Base-by-base conservation (phyloP, 2,888 invertebrate genomes). In the Alcis repandata region DNA sequence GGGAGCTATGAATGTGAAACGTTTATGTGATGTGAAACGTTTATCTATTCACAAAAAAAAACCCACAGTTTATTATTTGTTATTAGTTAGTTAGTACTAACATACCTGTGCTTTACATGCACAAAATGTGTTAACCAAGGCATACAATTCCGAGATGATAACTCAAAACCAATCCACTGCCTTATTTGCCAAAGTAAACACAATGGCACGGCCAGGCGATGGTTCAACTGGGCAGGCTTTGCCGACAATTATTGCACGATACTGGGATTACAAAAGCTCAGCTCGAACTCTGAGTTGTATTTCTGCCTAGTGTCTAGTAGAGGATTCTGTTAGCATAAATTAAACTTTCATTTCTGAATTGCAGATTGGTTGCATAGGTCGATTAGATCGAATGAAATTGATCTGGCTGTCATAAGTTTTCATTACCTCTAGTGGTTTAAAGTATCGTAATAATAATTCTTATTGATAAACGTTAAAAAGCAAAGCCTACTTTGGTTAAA, bases 301-400 rank as follows among this genome's bases (percentile, higher is more conserved):
- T 19, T 8, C 1, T 15, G n/a, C 20, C 51, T n/a, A n/a, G n/a
- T n/a, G 65, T 58, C 53, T 65, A 49, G 27, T 33, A 56, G 33
- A 40, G 27, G 33, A 41, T 36, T 59, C 64, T 73, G 77, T 84
- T 82, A 82, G 80, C 79, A 82, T 81, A 78, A 77, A 77, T 82
- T 77, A 69, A 71, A 66, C 71, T 78, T 81, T 81, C 76, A 75
- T 80, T 79, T 79, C 74, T 77, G n/a, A n/a, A n/a, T n/a, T 76
- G 58, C 52, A 54, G 53, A 54, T 66, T 67, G 71, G 61, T n/a
- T 77, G 75, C 74, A 73, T 60, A 57, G 15, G 8, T 45, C 9
- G 46, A 13, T 45, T 45, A 20, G n/a, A 22, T 46, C 2, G 22
- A 46, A 17, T 43, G 19, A 15, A 22, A 20, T 15, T 8, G 17